Percentiles rank a stretch among this genome's conserved stretches.
Evolutionary conservation across 30 jellyfish, hydroid and myxozoan species (phyloP).

Genomic region (Aurelia sp.): DNA sequence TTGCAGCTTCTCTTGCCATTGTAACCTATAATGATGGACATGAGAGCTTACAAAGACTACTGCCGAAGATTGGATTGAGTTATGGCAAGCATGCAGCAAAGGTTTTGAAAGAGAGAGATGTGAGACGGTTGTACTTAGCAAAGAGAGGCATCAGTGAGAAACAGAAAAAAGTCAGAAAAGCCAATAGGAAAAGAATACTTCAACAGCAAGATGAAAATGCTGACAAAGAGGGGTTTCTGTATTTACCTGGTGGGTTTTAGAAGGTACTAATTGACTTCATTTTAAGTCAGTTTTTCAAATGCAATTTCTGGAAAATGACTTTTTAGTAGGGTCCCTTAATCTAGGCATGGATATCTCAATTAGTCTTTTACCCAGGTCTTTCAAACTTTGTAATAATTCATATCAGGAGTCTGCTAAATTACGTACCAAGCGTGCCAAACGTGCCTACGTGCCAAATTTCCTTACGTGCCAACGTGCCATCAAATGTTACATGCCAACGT

Average conservation of each 20-base stretch:
- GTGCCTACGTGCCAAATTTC: too few relatives aligned
- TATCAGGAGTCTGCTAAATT: too few relatives aligned
- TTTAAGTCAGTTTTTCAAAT: neutral
- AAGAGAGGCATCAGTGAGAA: constrained; percentile 5
- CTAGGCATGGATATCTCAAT: neutral
- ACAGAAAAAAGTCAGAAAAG: constrained; percentile 25
- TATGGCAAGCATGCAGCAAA: neutral
- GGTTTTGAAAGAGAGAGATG: constrained; percentile 1
- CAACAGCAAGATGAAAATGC: neutral
- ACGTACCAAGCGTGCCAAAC: too few relatives aligned
- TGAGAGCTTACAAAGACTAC: too few relatives aligned
- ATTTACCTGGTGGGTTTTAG: constrained; percentile 18
- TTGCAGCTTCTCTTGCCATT: too few relatives aligned
- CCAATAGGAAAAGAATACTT: constrained; percentile 31
- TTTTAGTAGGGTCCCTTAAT: neutral
- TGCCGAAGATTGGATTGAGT: constrained; percentile 11
- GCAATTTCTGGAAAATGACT: neutral
- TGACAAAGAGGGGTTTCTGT: constrained; percentile 4
- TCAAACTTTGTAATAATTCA: neutral
- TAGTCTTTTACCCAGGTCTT: neutral
- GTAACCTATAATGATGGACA: too few relatives aligned
- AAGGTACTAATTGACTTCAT: neutral
- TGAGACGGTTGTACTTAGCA: neutral
- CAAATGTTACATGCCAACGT: too few relatives aligned
- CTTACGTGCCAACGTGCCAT: too few relatives aligned